These are phyloP conservation scores for Alouatta caraya DNA, from an alignment of 2,797 vertebrate genomes.

Conservation along the genomic window DNA sequence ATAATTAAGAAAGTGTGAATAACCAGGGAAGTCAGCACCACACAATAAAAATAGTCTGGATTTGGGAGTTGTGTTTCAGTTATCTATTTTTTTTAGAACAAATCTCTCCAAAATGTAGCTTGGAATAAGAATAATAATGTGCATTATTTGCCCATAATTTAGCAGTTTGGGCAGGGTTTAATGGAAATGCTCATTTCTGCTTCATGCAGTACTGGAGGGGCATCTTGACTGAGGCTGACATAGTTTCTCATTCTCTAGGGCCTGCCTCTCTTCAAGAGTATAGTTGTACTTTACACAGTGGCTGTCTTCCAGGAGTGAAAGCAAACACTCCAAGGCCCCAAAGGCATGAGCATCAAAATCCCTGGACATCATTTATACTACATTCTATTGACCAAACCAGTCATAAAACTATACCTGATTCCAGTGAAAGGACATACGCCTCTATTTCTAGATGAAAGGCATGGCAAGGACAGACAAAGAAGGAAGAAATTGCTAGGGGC, in stretches of 20 bases:
- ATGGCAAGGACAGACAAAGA: not conserved
- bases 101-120: not conserved
- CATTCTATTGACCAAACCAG: not conserved
- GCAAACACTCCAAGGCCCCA: not conserved
- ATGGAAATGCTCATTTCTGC: not conserved
- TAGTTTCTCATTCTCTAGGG: not conserved
- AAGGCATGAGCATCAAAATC: not conserved
- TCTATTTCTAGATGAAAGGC: not conserved
- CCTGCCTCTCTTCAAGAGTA: not conserved
- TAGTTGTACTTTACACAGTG: not conserved
- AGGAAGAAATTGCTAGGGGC: not conserved
- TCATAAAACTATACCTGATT: not conserved
- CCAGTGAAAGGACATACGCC: not conserved
- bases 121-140: not conserved
- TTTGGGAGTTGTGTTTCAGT: not conserved
- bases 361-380: not conserved
- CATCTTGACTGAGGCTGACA: not conserved
- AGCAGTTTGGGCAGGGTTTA: not conserved
- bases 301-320: not conserved
- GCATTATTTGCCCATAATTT: not conserved
- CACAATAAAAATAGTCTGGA: not conserved
- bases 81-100: not conserved
- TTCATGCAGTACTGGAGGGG: not conserved
- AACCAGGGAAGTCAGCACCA: not conserved
- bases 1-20: not conserved